These are phyloP conservation scores for Romanogobio albipinnatus DNA, from an alignment of 2,113 vertebrate species.

Conservation along the genomic window DNA sequence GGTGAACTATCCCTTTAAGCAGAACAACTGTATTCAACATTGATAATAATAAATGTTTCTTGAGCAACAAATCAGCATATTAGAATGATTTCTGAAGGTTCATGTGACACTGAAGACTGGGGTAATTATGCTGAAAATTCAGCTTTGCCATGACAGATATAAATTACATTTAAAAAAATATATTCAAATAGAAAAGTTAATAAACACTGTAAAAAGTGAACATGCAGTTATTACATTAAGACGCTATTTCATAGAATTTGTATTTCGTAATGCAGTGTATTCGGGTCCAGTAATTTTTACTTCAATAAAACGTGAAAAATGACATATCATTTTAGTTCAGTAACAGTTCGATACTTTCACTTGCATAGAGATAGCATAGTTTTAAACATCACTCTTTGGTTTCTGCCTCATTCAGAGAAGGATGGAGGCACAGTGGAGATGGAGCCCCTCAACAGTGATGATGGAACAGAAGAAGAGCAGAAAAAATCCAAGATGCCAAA, in stretches of 20 bases:
- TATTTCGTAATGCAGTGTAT: not conserved
- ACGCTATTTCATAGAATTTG: not conserved
- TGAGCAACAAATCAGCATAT: too few species aligned
- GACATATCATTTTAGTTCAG: not conserved
- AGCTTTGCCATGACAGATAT: too few species aligned
- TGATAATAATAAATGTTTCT: too few species aligned
- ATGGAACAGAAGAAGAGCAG: constrained; percentile 82
- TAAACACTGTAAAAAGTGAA: not conserved
- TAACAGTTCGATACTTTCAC: not conserved
- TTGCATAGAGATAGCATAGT: too few species aligned
- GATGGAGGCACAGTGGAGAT: constrained; percentile 89
- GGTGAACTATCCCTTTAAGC: too few species aligned
- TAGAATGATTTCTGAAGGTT: too few species aligned
- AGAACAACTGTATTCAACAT: too few species aligned
- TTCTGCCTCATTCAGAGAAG: constrained; percentile 74
- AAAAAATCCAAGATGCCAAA: constrained; percentile 90
- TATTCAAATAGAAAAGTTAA: not conserved
- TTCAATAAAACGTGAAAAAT: not conserved
- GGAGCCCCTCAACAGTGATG: constrained; percentile 91
- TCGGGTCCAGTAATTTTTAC: not conserved
- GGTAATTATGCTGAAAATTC: too few species aligned
- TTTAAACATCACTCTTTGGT: not conserved
- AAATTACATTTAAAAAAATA: too few species aligned
- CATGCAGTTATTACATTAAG: not conserved
- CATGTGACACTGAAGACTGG: too few species aligned